Conservation (phyloP, 2,113 vertebrate genomes). For the Cavia porcellus region DNA sequence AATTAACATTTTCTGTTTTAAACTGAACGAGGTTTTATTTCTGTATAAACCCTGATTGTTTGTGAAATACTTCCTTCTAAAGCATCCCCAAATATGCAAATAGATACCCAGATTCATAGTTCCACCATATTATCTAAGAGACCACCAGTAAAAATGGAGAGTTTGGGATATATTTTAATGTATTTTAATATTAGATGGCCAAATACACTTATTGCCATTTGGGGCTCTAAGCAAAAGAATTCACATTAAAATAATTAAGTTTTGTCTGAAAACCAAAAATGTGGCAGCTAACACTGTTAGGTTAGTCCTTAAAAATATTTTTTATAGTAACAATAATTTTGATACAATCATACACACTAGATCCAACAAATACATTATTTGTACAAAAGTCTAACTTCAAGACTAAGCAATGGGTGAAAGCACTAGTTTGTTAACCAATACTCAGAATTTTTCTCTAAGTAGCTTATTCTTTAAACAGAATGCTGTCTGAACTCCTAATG, state of each 20-base stretch:
- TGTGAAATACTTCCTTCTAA: background rate
- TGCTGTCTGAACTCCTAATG: background rate
- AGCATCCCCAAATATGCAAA: background rate
- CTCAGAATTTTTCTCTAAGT: background rate
- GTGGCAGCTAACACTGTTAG: too few relatives aligned
- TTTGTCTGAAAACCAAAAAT: background rate
- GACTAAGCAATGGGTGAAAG: background rate
- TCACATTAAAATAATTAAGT: background rate
- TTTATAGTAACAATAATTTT: background rate
- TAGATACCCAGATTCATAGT: background rate
- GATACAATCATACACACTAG: background rate
- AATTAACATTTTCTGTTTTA: background rate
- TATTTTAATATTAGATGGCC: background rate
- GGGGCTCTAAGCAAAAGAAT: background rate
- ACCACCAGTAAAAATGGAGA: background rate
- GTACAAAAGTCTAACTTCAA: background rate
- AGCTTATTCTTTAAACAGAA: background rate
- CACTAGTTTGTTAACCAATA: background rate
- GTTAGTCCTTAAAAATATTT: background rate
- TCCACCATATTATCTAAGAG: constrained; percentile 7
- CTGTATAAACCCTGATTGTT: background rate
- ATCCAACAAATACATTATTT: background rate
- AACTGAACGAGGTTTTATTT: background rate
- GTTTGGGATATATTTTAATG: background rate
- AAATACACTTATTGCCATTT: background rate